Evolutionary conservation across 2,113 vertebrate species (phyloP), one percentile per base, ranked within the genome.

Genomic region (Entelurus aequoreus): DNA sequence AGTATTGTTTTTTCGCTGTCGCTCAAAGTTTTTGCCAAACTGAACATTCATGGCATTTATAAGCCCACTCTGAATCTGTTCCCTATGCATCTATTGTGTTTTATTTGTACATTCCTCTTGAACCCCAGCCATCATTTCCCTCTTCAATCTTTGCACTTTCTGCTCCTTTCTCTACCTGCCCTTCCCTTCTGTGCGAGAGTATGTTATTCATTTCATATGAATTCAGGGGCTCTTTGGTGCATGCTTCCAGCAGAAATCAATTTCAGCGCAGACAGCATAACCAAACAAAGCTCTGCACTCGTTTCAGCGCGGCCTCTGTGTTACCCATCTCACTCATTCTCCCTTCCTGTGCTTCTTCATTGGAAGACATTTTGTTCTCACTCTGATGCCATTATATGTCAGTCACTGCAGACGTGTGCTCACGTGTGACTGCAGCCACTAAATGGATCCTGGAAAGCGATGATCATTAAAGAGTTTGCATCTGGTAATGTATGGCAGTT

Each of bases 281-380:
- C 87, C 83, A 86, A 88, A 90, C 79, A 88, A 86, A 88, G 87
- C 83, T 52, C 69, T 49, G 79, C 67, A 68, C 82, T 87, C 79
- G 72, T 88, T 83, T 84, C 80, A 69, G 81, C 80, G 57, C 16
- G 81, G 73, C 79, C 67, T 65, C 76, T 69, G 70, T 73, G 72
- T 77, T 83, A 84, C 86, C 81, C 83, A 81, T 76, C 84, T 64
- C 80, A 72, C 77, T 83, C 69, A 74, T 76, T 74, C 68, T 73
- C 69, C 75, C 68, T 74, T 72, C 67, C 74, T 66, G 79, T 71
- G 10, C 42, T 78, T 68, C 72, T 74, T 79, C 74, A 79, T 76
- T 77, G 77, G 79, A 74, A 86, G 87, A 89, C 86, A 90, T 88
- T 90, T 90, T 88, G 86, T 89, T 89, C 84, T 88, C 85, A 74